A percentile compares a stretch with the other conserved stretches of the same genome.
phyloP scores from a whole-genome alignment of 92 coral and sea anemone genomes.

The Desmophyllum pertusum region DNA sequence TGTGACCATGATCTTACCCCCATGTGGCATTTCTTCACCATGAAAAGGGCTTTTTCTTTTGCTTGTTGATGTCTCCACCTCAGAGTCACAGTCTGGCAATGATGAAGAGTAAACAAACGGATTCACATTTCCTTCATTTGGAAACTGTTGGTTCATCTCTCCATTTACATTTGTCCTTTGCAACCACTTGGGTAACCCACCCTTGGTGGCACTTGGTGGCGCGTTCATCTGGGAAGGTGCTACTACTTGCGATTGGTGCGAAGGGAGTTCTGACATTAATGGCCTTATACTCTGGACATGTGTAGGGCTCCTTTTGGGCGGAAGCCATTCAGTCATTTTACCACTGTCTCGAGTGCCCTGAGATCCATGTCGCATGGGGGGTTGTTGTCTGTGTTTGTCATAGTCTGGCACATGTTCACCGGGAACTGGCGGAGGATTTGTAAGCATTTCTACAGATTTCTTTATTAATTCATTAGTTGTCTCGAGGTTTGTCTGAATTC shows the following conservation, averaged over 20 bases:
- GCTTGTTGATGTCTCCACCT: neutral
- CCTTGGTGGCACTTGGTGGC: too few relatives aligned
- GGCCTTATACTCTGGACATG: neutral
- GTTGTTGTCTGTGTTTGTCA: neutral
- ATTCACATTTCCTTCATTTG: neutral
- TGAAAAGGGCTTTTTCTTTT: constrained; percentile 32
- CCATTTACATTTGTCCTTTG: neutral
- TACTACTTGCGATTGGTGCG: neutral
- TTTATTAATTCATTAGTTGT: neutral
- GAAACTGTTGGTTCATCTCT: neutral
- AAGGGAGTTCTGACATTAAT: neutral
- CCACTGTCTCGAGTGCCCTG: neutral
- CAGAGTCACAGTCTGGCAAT: neutral
- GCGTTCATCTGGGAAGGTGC: neutral
- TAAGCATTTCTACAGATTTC: constrained; percentile 12
- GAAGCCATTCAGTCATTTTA: neutral
- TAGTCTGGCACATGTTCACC: constrained; percentile 14
- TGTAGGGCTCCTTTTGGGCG: neutral
- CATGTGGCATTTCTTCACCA: constrained; percentile 8
- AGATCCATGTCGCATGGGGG: neutral
- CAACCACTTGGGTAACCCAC: constrained; percentile 8
- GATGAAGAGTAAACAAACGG: too few relatives aligned
- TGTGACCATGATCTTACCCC: constrained; percentile 18
- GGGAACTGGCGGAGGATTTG: constrained; percentile 38
- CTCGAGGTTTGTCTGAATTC: neutral